A percentile compares a stretch with the other conserved stretches of the same genome.
Conservation (phyloP, 2,888 invertebrate species). For the Ormyrus pomaceus region DNA sequence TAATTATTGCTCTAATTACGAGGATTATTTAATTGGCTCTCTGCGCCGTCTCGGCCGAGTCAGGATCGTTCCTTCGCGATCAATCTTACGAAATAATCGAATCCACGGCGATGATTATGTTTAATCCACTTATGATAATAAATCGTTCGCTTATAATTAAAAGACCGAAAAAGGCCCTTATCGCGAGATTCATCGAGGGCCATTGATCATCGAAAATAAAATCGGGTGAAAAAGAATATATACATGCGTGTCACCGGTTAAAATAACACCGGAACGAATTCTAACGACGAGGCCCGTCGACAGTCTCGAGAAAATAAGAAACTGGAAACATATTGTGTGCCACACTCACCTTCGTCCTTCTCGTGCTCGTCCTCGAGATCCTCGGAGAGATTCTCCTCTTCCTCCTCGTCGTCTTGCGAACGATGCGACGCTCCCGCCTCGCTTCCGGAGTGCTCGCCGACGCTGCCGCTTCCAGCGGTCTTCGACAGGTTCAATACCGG, state of each 20-base stretch:
- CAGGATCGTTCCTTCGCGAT: not conserved
- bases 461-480: conserved; percentile 88
- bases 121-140: too few relatives aligned
- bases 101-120: not conserved
- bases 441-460: conserved; percentile 80
- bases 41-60: not conserved
- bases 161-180: too few relatives aligned
- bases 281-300: too few relatives aligned
- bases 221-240: too few relatives aligned
- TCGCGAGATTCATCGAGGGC: too few relatives aligned
- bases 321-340: not conserved
- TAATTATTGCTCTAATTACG: conserved; percentile 50
- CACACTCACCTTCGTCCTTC: conserved; percentile 84
- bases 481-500: conserved; percentile 94
- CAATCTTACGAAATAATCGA: not conserved
- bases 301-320: too few relatives aligned
- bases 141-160: too few relatives aligned
- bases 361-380: conserved; percentile 92
- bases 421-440: conserved; percentile 82
- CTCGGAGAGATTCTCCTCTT: conserved; percentile 92
- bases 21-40: conserved; percentile 51
- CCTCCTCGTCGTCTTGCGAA: conserved; percentile 86
- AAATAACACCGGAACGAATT: too few relatives aligned
- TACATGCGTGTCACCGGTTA: too few relatives aligned
- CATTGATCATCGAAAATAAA: too few relatives aligned